These are phyloP conservation scores for Lumbricus terrestris DNA, from an alignment of 2,888 invertebrate species.

Conservation along the genomic window DNA sequence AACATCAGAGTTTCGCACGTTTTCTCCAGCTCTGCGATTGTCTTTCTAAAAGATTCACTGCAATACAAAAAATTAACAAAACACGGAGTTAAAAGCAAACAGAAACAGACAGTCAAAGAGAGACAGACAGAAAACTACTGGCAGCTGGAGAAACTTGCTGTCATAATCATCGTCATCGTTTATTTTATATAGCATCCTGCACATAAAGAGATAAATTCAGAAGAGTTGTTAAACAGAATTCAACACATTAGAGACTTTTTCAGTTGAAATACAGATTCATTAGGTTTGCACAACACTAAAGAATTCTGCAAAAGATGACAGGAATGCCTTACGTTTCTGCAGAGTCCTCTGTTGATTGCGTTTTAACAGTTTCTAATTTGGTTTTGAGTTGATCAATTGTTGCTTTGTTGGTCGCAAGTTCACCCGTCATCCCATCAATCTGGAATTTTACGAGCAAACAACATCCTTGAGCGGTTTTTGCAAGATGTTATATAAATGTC, in stretches of 20 bases:
- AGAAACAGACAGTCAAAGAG: too few relatives aligned
- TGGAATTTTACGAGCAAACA: neutral
- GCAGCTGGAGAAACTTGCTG: neutral
- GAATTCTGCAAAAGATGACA: neutral
- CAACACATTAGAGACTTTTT: neutral
- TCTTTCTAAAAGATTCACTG: neutral
- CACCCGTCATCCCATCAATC: neutral
- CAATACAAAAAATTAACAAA: neutral
- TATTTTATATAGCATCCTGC: neutral
- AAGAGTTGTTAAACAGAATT: neutral
- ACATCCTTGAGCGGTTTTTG: neutral
- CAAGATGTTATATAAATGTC: neutral
- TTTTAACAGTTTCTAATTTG: neutral
- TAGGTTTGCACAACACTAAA: neutral
- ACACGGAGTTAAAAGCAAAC: neutral
- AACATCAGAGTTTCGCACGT: neutral
- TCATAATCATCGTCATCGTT: neutral
- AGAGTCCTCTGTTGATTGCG: neutral
- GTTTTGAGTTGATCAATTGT: neutral
- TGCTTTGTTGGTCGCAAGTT: neutral
- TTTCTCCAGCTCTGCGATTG: neutral
- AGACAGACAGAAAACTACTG: neutral
- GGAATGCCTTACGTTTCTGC: neutral
- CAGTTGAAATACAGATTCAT: neutral
- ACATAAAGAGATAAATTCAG: neutral